These are phyloP conservation scores for Setipinna tenuifilis DNA, from an alignment of 2,797 vertebrate species.

Conservation along the genomic window DNA sequence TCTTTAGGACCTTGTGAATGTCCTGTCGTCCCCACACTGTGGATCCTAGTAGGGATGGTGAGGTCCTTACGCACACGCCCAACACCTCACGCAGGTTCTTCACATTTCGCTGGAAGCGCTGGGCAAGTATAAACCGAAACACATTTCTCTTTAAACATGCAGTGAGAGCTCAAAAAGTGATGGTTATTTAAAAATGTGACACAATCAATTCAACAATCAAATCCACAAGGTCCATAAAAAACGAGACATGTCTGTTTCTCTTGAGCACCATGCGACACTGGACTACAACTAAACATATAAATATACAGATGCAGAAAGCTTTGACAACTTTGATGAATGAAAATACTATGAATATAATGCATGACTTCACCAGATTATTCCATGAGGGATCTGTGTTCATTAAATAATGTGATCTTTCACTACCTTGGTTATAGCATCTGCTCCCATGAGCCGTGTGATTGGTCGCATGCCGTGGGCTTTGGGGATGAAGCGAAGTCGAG, in stretches of 20 bases:
- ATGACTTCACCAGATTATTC: too few relatives aligned
- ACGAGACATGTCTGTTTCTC: background rate
- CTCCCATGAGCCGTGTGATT: slow-evolving; percentile 76
- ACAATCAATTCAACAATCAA: too few relatives aligned
- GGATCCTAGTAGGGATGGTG: slow-evolving; percentile 78
- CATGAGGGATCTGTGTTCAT: background rate
- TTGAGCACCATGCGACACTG: background rate
- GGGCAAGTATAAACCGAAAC: background rate
- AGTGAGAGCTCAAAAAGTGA: background rate
- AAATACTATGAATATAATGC: too few relatives aligned
- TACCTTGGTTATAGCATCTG: slow-evolving; percentile 69
- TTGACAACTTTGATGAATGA: too few relatives aligned
- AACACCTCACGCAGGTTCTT: slow-evolving; percentile 83
- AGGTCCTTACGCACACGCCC: slow-evolving; percentile 75
- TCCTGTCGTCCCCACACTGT: slow-evolving; percentile 87
- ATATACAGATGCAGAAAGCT: too few relatives aligned
- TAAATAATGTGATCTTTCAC: background rate
- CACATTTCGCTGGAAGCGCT: slow-evolving; percentile 65
- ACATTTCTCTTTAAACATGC: background rate
- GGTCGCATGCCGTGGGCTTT: slow-evolving; percentile 86
- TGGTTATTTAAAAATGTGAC: background rate
- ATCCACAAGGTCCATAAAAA: background rate
- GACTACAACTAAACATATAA: background rate
- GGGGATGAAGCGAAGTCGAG: slow-evolving; percentile 91
- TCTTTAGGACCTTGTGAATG: slow-evolving; percentile 77